Evolutionary conservation across 2,113 vertebrate genomes (phyloP), one percentile per base, ranked within the genome.

Genomic region (Hemibagrus wyckioides): DNA sequence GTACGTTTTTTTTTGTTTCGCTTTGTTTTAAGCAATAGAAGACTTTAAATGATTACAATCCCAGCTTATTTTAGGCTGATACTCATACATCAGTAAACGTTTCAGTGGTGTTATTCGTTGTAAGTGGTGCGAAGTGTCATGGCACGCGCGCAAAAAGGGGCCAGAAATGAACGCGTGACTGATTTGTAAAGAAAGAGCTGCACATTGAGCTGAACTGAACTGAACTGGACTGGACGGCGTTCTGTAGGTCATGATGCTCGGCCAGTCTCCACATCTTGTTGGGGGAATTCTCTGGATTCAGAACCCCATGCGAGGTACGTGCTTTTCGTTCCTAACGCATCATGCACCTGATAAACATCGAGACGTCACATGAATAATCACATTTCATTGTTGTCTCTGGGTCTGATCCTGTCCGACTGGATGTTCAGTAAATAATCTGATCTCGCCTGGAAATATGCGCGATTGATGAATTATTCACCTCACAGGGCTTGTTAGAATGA

Each of bases 251-350:
- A 90, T 86, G 90, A 95, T 95, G 95, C 92, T 95, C 48, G 92
- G 93, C 33, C 94, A 94, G 85, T 94, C 94, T 89, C 93, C 92
- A 88, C 95, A 94, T 89, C 94, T 95, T 19, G 92, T 94, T 89
- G 93, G 94, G 54, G 94, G 94, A 50, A 94, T 95, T 89, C 89
- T 93, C 71, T 95, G 95, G 94, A 95, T 95, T 89, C 93, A 94
- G 86, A 95, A 95, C 90, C 95, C 94, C 33, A 95, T 95, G 93
- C 92, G 93, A 95, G 94, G 94, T 95, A 94, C 63, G 92, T 92
- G 8, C 57, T 33, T 52, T 59, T 8, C 3, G 15, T 48, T 33
- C 13, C 19, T 82, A 4, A 44, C 39, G 23, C n/a, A 0, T 6
- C 48, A 23, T 57, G 82, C 44, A 33, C 9, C 41, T 21, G 81